phyloP scores from a whole-genome alignment of 2,113 vertebrate genomes.

The Mystacornis crossleyi region DNA sequence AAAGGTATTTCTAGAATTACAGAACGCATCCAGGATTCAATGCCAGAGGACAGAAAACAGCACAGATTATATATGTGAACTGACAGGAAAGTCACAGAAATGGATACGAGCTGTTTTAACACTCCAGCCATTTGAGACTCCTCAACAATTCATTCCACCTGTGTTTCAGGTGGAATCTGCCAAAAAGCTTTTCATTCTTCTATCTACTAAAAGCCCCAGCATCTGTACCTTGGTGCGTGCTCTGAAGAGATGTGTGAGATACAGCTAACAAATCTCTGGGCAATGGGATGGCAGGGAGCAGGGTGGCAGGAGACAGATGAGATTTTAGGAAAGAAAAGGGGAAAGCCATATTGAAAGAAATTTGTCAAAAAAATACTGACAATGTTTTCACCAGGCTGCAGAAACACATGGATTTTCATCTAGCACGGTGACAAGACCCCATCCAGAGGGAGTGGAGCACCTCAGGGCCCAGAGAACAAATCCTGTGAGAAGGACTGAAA shows the following conservation, averaged over 20 bases:
- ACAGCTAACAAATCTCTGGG: neutral
- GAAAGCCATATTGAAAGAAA: neutral
- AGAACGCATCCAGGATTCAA: neutral
- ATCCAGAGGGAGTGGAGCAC: neutral
- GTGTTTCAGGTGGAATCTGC: neutral
- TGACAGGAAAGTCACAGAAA: neutral
- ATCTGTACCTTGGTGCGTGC: neutral
- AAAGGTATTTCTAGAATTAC: neutral
- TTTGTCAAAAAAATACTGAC: neutral
- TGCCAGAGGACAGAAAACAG: neutral
- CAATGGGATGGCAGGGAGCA: accelerated
- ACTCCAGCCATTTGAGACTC: neutral
- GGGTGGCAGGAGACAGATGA: neutral
- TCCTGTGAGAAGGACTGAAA: neutral
- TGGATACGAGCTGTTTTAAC: neutral
- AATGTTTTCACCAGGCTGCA: neutral
- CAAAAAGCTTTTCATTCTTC: neutral
- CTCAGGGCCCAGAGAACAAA: neutral
- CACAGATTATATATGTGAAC: neutral
- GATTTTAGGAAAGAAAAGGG: neutral
- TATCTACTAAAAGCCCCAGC: neutral
- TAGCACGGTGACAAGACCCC: neutral
- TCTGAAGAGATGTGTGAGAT: neutral
- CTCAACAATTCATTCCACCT: neutral
- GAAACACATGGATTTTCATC: neutral